Base-by-base conservation (phyloP, 1,140 invertebrate species). In the Panagrolaimus sp. region DNA sequence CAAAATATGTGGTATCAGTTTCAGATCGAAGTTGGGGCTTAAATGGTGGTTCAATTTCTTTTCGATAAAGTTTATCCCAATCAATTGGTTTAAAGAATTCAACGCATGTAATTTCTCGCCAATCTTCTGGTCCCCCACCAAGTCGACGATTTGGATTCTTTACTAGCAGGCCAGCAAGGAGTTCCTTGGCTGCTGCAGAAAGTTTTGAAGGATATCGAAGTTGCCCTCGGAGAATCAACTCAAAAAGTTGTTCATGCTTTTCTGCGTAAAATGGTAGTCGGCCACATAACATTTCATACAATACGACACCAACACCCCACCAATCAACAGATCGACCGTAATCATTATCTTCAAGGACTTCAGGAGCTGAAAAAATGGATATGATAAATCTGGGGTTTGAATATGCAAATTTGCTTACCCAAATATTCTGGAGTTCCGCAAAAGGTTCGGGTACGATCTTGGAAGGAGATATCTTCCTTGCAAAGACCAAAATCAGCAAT, bases 391-490 rank as follows among this genome's bases (percentile, higher is more conserved):
- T n/a, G n/a, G n/a, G n/a, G n/a, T n/a, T n/a, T n/a, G n/a, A n/a
- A n/a, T n/a, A n/a, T n/a, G n/a, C n/a, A n/a, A n/a, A n/a, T n/a
- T 38, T 38, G 7, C 32, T 38, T 38, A 38, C 32, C 32, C 32
- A 58, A 28, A 58, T 58, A 62, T 86, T 98, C 95, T n/a, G 96
- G 95, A 68, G 96, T 99, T 70, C 96, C 96, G 87, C 96, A 99
- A 87, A 99, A 99, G 58, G 96, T 99, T 86, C 94, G 94, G n/a
- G 96, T 99, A 75, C 93, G 96, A 77, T 91, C 88, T 71, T 94
- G 94, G 86, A 94, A 97, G 52, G 90, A 92, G 80, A 98, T 98
- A 82, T 95, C 91, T 85, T 97, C 94, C 87, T 99, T 99, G 85
- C 96, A 98, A 28, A 98, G 87, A 24, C 96, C 96, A 88, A 98